phyloP scores from a whole-genome alignment of 2,113 vertebrate species.

The Platichthys flesus region DNA sequence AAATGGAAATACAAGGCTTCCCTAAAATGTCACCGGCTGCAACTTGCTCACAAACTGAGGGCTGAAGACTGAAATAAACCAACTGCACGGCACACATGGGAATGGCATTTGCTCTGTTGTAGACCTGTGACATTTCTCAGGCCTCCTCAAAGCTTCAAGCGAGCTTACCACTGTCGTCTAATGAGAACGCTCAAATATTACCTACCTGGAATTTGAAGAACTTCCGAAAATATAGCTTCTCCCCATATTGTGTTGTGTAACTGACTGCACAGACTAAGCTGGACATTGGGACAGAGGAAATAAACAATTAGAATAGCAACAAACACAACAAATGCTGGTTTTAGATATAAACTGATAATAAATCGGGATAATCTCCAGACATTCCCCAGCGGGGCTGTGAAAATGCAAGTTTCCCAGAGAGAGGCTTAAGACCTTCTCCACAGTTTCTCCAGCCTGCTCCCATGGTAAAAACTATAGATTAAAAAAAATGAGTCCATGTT shows the following conservation, averaged over 20 bases:
- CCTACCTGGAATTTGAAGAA: conserved; percentile 99
- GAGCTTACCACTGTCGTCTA: not conserved
- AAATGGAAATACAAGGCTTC: not conserved
- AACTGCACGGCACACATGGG: conserved; percentile 23
- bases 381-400: too few species aligned
- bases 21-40: not conserved
- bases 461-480: too few species aligned
- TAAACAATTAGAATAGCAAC: not conserved
- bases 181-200: conserved; percentile 11
- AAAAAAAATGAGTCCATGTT: too few species aligned
- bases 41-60: not conserved
- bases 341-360: not conserved
- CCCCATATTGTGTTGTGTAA: conserved; percentile 94
- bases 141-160: conserved; percentile 11
- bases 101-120: conserved; percentile 46
- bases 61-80: not conserved
- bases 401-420: too few species aligned
- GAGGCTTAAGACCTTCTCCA: too few species aligned
- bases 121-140: conserved; percentile 70
- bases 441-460: too few species aligned
- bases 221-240: conserved; percentile 99
- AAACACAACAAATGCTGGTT: not conserved
- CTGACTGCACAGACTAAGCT: conserved; percentile 98
- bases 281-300: conserved; percentile 46
- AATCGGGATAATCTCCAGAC: too few species aligned